Evolutionary conservation across 2,113 vertebrate genomes (phyloP).

Genomic region (Solea senegalensis): DNA sequence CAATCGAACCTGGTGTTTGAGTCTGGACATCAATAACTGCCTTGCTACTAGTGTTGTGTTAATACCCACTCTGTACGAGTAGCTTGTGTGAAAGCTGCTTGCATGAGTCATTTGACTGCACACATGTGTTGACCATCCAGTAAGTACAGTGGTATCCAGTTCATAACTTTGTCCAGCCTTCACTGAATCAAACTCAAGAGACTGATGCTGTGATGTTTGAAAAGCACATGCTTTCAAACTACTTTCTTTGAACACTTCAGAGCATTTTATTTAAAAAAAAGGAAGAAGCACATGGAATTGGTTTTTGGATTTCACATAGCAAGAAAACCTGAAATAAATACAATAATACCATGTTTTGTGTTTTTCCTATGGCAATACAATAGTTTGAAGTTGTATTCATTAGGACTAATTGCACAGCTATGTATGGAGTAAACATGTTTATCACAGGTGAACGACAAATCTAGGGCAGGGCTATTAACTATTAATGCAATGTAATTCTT

Average conservation of each 20-base stretch:
- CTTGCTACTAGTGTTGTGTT: neutral
- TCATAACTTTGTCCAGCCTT: conserved; percentile 17
- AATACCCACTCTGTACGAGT: neutral
- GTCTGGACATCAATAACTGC: conserved; percentile 9
- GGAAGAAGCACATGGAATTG: conserved; percentile 52
- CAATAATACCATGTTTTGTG: conserved; percentile 35
- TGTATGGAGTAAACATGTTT: no score
- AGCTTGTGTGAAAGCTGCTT: neutral
- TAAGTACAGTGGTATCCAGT: neutral
- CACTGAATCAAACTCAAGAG: neutral
- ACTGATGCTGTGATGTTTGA: conserved; percentile 15
- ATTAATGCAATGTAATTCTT: no score
- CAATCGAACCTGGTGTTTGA: conserved; percentile 26
- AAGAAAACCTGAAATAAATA: conserved; percentile 46
- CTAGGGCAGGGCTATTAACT: no score
- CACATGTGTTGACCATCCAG: neutral
- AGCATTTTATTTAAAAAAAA: conserved; percentile 63
- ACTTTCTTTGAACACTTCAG: conserved; percentile 50
- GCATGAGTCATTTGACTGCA: neutral
- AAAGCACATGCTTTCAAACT: conserved; percentile 37
- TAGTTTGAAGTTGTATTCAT: no score
- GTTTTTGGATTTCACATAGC: conserved; percentile 52
- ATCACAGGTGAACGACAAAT: no score
- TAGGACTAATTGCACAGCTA: no score
- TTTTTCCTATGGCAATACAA: no score